phyloP scores from a whole-genome alignment of 2,797 vertebrate species.

The Dipus sagitta region DNA sequence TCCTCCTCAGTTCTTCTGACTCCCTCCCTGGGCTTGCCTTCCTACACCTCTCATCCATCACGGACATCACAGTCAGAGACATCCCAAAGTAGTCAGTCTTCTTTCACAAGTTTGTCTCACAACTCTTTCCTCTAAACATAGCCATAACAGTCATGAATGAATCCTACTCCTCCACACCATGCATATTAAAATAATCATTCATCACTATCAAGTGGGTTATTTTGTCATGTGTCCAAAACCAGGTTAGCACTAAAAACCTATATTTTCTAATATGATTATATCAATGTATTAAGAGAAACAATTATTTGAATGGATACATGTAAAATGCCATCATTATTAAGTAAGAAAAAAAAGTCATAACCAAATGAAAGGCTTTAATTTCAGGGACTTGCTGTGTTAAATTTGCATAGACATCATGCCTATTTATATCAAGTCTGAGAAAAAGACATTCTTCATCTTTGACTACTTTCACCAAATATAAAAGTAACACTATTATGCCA shows the following conservation, averaged over 20 bases:
- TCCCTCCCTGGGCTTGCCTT: not conserved
- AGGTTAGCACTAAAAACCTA: conserved; percentile 41
- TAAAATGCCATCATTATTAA: conserved; percentile 11
- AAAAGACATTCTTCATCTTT: not conserved
- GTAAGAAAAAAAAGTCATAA: conserved; percentile 24
- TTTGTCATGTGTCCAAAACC: not conserved
- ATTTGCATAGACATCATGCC: not conserved
- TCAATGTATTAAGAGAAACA: not conserved
- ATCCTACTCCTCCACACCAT: not conserved
- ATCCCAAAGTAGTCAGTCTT: not conserved
- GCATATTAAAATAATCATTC: not conserved
- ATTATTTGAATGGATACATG: conserved; percentile 5
- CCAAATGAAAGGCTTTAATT: not conserved
- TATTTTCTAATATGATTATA: conserved; percentile 35
- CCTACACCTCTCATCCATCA: not conserved
- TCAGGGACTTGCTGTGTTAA: not conserved
- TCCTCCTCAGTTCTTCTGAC: not conserved
- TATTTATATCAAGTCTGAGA: not conserved
- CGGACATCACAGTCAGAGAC: not conserved
- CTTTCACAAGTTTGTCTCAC: not conserved
- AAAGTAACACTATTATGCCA: not conserved
- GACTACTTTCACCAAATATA: not conserved
- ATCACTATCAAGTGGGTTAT: not conserved
- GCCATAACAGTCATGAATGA: not conserved
- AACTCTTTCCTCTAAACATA: not conserved